Evolutionary conservation across 2,113 vertebrate genomes (phyloP), one percentile per base, ranked within the genome.

Genomic region (Bucco capensis): DNA sequence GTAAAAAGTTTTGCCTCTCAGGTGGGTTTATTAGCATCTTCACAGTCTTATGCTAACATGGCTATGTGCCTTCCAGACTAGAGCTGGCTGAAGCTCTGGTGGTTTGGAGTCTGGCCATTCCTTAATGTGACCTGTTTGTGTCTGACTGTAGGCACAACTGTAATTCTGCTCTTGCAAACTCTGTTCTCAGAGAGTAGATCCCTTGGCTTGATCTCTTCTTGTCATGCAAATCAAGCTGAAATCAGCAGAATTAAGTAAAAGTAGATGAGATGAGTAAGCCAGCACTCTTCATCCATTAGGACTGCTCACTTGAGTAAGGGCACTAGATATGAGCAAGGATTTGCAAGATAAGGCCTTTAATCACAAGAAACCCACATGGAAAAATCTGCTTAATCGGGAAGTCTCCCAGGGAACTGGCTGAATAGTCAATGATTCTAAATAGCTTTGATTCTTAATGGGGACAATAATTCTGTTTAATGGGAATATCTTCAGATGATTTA

Each of bases 381-480:
- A 94, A 95, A 94, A 78, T 91, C 86, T 90, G 85, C 65, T 89
- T 90, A 58, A 90, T 87, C 12, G 1, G 65, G 80, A 92, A 83
- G 46, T 88, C 86, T 94, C 88, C 38, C 53, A 84, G 80, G 89
- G 76, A 94, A 64, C 66, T 80, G 76, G 37, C 73, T 94, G 89
- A 93, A 90, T 70, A 92, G 77, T 82, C 94, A 85, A 23, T 95
- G 93, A 75, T 84, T 89, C 89, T 94, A 92, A 95, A 75, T 73
- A 86, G 71, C 85, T 88, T 95, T 93, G 90, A 88, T 96, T 90
- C 92, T 95, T 96, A 93, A 95, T 94, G 71, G 93, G 74, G 73
- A 88, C 92, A 81, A 81, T 96, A 96, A 96, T 91, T 94, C 90
- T 96, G 67, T 86, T 94, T 96, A 96, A 93, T 95, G 77, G 85